Conservation (phyloP, 1,140 invertebrate genomes). For the Reticulitermes speratus region DNA sequence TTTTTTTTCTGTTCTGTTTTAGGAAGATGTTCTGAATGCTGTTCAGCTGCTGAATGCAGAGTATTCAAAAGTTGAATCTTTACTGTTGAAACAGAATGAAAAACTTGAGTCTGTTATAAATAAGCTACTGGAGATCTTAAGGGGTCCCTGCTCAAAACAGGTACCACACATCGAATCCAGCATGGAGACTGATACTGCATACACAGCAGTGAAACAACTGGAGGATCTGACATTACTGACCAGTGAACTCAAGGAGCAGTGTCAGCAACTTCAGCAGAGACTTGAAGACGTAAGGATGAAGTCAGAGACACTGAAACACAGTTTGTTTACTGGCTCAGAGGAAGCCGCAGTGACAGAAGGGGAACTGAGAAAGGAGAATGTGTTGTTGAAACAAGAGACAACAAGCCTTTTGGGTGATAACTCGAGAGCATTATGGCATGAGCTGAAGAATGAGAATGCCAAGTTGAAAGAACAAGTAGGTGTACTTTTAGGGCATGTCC, state of each 20-base stretch:
- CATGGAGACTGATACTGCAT: background rate
- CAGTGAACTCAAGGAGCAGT: background rate
- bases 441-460: background rate
- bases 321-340: background rate
- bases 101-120: background rate
- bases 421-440: background rate
- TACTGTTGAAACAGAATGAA: slow-evolving; percentile 22
- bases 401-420: background rate
- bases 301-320: background rate
- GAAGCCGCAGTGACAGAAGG: background rate
- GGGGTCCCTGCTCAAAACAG: background rate
- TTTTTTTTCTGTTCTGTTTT: background rate
- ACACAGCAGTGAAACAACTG: background rate
- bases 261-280: background rate
- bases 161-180: background rate
- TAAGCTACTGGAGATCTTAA: slow-evolving; percentile 22
- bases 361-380: background rate
- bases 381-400: background rate
- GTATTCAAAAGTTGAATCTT: slow-evolving; percentile 24
- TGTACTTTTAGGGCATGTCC: background rate
- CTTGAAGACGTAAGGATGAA: background rate
- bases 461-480: background rate
- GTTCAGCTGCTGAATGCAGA: background rate
- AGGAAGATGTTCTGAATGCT: slow-evolving; percentile 26
- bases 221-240: background rate